Conservation (phyloP, 2,113 vertebrate species). For the Steatornis caripensis region DNA sequence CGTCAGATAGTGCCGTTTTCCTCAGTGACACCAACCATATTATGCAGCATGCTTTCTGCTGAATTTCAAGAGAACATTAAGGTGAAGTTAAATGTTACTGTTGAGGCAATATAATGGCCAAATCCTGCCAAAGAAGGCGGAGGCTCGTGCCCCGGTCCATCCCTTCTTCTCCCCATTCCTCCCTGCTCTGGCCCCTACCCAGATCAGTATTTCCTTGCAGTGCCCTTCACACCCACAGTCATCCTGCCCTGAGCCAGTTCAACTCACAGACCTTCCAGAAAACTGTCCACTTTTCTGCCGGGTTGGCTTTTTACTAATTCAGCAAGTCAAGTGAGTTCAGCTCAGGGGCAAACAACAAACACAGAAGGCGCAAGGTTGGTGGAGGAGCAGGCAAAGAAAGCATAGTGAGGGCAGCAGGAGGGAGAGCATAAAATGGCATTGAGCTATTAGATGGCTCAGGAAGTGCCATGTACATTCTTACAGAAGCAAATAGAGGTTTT, state of each 20-base stretch:
- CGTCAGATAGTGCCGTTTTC: not conserved
- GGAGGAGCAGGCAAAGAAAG: not conserved
- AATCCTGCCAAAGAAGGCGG: not conserved
- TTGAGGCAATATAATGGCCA: not conserved
- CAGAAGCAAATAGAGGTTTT: not conserved
- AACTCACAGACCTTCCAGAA: not conserved
- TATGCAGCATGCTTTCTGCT: not conserved
- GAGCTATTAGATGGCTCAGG: not conserved
- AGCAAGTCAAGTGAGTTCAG: not conserved
- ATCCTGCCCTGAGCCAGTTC: not conserved
- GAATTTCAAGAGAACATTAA: not conserved
- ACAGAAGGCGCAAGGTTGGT: not conserved
- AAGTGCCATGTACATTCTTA: rapidly evolving
- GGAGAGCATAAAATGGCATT: not conserved
- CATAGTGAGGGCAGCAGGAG: not conserved
- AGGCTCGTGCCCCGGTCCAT: rapidly evolving
- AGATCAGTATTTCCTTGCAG: not conserved
- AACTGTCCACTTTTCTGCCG: not conserved
- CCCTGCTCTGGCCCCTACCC: not conserved
- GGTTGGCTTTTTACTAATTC: not conserved
- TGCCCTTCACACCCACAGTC: not conserved
- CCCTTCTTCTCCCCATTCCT: not conserved
- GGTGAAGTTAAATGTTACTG: not conserved
- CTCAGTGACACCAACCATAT: rapidly evolving
- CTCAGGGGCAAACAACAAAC: not conserved